phyloP scores from a whole-genome alignment of 2,888 invertebrate species.

The Liodrosophila aerea region DNA sequence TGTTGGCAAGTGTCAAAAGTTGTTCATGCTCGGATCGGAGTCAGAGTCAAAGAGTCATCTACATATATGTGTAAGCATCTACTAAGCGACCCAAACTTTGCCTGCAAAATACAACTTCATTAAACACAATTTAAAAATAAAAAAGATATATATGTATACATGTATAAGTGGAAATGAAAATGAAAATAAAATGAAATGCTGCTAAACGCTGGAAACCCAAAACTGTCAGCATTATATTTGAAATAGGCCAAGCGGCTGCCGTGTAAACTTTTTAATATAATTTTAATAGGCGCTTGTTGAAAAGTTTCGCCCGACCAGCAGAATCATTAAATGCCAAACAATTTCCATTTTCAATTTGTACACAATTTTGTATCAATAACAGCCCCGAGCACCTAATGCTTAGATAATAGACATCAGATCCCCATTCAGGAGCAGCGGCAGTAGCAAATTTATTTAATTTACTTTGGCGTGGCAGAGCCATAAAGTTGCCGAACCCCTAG shows the following conservation, averaged over 20 bases:
- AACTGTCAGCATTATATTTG: constrained; percentile 45
- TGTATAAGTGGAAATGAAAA: neutral
- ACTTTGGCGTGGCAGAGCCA: constrained; percentile 45
- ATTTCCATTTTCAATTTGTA: constrained; percentile 70
- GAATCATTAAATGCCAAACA: constrained; percentile 60
- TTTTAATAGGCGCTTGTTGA: constrained; percentile 60
- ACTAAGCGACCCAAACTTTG: neutral
- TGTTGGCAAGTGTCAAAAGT: constrained; percentile 69
- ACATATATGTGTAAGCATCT: neutral
- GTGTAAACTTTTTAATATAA: constrained; percentile 69
- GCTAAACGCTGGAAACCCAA: constrained; percentile 16
- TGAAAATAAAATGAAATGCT: constrained; percentile 6
- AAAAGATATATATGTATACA: neutral
- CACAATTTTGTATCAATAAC: constrained; percentile 69
- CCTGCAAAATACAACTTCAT: constrained; percentile 47
- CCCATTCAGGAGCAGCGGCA: neutral
- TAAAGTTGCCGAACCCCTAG: constrained; percentile 1
- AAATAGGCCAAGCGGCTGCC: constrained; percentile 52
- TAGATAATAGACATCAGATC: constrained; percentile 64
- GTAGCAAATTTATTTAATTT: constrained; percentile 70
- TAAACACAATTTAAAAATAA: constrained; percentile 56
- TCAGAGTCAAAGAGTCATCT: neutral
- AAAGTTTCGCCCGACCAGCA: constrained; percentile 37
- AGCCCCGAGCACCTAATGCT: constrained; percentile 53
- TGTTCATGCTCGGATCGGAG: constrained; percentile 16